Evolutionary conservation across 37 sponge, comb jelly and placozoan species (phyloP).

Genomic region (Petrosia ficiformis): DNA sequence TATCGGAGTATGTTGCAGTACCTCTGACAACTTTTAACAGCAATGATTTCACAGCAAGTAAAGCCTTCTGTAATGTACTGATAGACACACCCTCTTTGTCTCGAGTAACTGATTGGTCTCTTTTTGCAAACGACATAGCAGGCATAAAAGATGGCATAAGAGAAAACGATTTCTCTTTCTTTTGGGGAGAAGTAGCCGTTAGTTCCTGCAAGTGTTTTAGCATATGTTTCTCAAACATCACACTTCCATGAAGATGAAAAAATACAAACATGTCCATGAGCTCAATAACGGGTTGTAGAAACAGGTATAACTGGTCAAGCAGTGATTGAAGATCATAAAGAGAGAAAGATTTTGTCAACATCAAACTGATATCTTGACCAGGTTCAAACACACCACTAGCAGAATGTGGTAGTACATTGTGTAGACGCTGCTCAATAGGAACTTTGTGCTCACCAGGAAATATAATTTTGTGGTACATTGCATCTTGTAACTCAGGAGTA

Average conservation of each 20-base stretch:
- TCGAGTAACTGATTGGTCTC: too few species aligned
- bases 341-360: slow-evolving; percentile 9
- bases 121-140: background rate
- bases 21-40: slow-evolving; percentile 42
- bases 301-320: slow-evolving; percentile 3
- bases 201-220: background rate
- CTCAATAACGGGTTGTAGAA: slow-evolving; percentile 28
- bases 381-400: slow-evolving; percentile 27
- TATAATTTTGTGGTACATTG: slow-evolving; percentile 13
- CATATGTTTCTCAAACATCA: slow-evolving; percentile 49
- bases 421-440: background rate
- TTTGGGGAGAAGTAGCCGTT: background rate
- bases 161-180: background rate
- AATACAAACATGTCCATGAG: slow-evolving; percentile 48
- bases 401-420: slow-evolving; percentile 8
- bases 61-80: background rate
- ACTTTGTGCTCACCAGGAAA: slow-evolving; percentile 35
- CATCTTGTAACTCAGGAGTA: slow-evolving; percentile 14
- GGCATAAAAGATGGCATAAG: background rate
- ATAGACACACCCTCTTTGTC: slow-evolving; percentile 15
- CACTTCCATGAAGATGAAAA: slow-evolving; percentile 38
- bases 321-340: slow-evolving; percentile 12
- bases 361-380: slow-evolving; percentile 15
- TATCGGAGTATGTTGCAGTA: slow-evolving; percentile 50
- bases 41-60: slow-evolving; percentile 14